phyloP scores from a whole-genome alignment of 1,140 invertebrate genomes.

The Caenorhabditis brenneri region DNA sequence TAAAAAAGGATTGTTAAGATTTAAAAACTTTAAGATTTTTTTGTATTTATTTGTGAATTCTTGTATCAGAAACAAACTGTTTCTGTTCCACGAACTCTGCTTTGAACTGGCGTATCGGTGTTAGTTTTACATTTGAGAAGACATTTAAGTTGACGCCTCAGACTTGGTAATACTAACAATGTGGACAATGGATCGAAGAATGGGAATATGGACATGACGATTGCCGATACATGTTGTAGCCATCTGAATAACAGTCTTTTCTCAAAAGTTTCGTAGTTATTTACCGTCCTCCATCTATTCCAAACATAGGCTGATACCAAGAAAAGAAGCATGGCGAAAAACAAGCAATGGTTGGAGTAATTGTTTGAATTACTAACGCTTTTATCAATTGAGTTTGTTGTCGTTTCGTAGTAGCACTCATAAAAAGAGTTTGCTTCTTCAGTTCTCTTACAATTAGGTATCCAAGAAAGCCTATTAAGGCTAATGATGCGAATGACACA shows the following conservation, averaged over 20 bases:
- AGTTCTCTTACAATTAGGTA: not conserved
- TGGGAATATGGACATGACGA: not conserved
- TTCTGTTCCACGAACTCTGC: not conserved
- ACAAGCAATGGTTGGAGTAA: not conserved
- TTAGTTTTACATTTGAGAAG: not conserved
- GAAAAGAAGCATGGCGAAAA: slow-evolving; percentile 11
- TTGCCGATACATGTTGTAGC: not conserved
- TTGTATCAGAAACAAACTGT: not conserved
- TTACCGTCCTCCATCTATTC: not conserved
- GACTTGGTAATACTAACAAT: not conserved
- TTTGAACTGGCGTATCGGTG: not conserved
- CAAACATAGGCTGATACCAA: not conserved
- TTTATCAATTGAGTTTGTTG: not conserved
- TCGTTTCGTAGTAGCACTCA: not conserved
- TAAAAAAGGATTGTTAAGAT: no score
- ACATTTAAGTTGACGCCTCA: not conserved
- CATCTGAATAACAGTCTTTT: not conserved
- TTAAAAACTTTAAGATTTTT: no score
- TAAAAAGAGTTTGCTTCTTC: not conserved
- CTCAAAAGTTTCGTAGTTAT: not conserved
- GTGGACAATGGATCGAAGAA: not conserved
- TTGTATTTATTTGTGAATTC: no score
- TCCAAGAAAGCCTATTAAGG: not conserved
- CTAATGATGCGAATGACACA: not conserved
- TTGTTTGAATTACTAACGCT: not conserved